Conservation (phyloP, 1,140 invertebrate species). For the Drosophila tani region DNA sequence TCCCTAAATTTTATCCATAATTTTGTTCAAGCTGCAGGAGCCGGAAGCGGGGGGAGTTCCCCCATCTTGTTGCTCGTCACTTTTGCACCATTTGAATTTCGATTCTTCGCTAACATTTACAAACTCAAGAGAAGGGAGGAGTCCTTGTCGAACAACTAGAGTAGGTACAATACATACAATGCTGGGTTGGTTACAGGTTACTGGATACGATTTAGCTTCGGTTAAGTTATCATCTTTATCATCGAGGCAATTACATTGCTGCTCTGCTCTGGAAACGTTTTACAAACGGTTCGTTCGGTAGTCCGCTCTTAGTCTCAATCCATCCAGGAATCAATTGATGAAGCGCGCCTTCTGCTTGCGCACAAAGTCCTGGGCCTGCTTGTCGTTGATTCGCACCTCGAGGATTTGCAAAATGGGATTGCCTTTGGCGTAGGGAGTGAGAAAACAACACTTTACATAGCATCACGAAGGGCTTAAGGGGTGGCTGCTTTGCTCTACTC, state of each 20-base stretch:
- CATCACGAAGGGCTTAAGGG: background rate
- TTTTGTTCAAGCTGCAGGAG: constrained; percentile 47
- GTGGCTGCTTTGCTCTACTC: constrained; percentile 74
- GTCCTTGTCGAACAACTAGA: constrained; percentile 64
- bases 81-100: constrained; percentile 82
- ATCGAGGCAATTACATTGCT: constrained; percentile 71
- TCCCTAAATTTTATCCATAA: constrained; percentile 41
- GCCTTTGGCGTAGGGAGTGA: constrained; percentile 85
- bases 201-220: constrained; percentile 45
- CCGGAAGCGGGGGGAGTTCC: constrained; percentile 18
- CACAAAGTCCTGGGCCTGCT: constrained; percentile 94
- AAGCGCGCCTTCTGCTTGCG: constrained; percentile 90
- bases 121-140: constrained; percentile 56
- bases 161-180: constrained; percentile 63
- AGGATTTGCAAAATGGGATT: constrained; percentile 94
- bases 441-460: constrained; percentile 44
- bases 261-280: constrained; percentile 54
- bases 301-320: constrained; percentile 62
- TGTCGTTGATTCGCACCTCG: constrained; percentile 93
- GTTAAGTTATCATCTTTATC: constrained; percentile 31
- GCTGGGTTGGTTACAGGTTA: constrained; percentile 13
- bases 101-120: constrained; percentile 73
- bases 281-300: constrained; percentile 61
- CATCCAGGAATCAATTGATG: constrained; percentile 85
- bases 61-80: constrained; percentile 48